phyloP scores from a whole-genome alignment of 2,888 invertebrate genomes.

The Pristionchus fissidentatus region DNA sequence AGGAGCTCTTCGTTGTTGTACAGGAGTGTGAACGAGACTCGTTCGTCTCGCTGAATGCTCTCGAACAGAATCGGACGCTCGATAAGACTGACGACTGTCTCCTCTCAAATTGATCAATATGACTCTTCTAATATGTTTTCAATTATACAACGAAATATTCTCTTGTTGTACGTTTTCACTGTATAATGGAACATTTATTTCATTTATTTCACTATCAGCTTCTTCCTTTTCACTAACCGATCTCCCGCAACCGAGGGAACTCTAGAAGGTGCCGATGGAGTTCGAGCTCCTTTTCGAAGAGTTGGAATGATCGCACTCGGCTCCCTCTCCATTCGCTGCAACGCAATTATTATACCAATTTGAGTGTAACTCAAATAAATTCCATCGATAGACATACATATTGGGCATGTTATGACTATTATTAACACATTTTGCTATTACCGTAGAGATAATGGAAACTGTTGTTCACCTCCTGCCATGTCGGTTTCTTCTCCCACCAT shows the following conservation, averaged over 20 bases:
- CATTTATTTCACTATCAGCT: too few species aligned
- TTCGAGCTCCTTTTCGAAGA: slow-evolving; percentile 56
- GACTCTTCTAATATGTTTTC: neutral
- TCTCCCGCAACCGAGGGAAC: slow-evolving; percentile 28
- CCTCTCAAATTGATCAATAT: neutral
- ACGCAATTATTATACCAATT: neutral
- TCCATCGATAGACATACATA: too few species aligned
- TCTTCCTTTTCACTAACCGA: too few species aligned
- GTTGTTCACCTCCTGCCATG: slow-evolving; percentile 55
- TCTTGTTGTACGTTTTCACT: too few species aligned
- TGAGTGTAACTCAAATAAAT: neutral
- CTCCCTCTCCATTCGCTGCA: slow-evolving; percentile 42
- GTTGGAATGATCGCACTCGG: slow-evolving; percentile 64
- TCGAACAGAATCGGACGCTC: slow-evolving; percentile 24
- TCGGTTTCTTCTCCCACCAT: slow-evolving; percentile 68
- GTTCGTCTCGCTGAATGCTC: slow-evolving; percentile 40
- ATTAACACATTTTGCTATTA: too few species aligned
- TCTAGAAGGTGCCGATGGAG: slow-evolving; percentile 54
- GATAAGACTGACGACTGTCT: slow-evolving; percentile 36
- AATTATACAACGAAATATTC: too few species aligned
- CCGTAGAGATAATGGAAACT: neutral
- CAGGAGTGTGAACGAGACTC: neutral
- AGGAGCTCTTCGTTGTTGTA: slow-evolving; percentile 22
- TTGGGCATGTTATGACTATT: too few species aligned
- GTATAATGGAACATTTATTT: too few species aligned